Conservation (phyloP, 2,888 invertebrate species). For the Callyntrura sp. region DNA sequence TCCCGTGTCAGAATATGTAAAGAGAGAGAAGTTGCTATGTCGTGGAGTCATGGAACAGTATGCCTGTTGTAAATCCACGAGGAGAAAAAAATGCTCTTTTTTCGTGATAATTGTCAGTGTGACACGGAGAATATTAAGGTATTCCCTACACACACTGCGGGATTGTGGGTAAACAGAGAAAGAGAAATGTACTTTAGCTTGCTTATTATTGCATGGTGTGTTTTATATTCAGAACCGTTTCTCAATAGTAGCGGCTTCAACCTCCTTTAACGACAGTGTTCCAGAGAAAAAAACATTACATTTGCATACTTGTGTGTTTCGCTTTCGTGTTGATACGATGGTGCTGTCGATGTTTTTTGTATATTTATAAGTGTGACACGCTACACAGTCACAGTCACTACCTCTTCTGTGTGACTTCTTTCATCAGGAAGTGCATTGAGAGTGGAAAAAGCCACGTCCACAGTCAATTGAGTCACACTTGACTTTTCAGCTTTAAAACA, state of each 20-base stretch:
- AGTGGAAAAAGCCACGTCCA: slow-evolving; percentile 73
- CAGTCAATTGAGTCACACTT: slow-evolving; percentile 78
- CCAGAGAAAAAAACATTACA: slow-evolving; percentile 47
- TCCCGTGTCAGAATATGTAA: neutral
- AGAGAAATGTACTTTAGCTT: neutral
- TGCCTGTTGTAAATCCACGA: neutral
- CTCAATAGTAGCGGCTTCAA: slow-evolving; percentile 1
- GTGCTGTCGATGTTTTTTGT: slow-evolving; percentile 44
- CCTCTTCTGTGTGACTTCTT: slow-evolving; percentile 65
- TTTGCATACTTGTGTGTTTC: slow-evolving; percentile 32
- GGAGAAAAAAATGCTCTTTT: neutral
- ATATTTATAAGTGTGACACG: slow-evolving; percentile 74
- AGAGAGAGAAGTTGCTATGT: slow-evolving; percentile 1
- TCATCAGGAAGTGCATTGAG: slow-evolving; percentile 69
- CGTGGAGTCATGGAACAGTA: neutral
- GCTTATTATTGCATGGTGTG: slow-evolving; percentile 46
- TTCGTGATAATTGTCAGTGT: neutral
- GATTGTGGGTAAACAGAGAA: neutral
- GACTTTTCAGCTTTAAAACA: slow-evolving; percentile 74
- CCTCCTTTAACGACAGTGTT: neutral
- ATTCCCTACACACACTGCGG: neutral
- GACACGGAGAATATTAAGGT: slow-evolving; percentile 17
- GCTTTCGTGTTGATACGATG: slow-evolving; percentile 52
- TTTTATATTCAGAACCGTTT: neutral
- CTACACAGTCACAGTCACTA: slow-evolving; percentile 71